Conservation (phyloP, 2,113 vertebrate genomes). For the Ranitomeya imitator region DNA sequence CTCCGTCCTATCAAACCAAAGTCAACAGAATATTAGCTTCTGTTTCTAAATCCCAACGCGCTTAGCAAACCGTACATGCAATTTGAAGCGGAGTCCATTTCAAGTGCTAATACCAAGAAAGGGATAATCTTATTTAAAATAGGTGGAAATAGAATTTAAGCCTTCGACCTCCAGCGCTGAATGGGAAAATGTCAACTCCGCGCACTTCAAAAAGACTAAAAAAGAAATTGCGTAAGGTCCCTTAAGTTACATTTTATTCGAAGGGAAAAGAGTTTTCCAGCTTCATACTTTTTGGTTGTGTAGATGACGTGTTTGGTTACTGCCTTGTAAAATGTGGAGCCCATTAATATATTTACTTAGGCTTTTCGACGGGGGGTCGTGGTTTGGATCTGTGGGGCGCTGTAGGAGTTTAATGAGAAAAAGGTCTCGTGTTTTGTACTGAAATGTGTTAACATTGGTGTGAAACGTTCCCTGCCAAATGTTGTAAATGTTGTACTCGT, state of each 20-base stretch:
- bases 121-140: constrained; percentile 65
- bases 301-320: constrained; percentile 1
- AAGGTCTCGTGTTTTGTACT: not conserved
- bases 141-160: constrained; percentile 63
- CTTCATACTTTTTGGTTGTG: not conserved
- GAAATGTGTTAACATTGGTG: constrained; percentile 44
- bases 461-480: constrained; percentile 7
- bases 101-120: constrained; percentile 62
- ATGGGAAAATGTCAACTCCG: constrained; percentile 61
- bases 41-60: constrained; percentile 65
- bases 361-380: not conserved
- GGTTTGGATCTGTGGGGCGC: not conserved
- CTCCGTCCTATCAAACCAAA: constrained; percentile 67
- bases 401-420: not conserved
- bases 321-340: constrained; percentile 36
- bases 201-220: constrained; percentile 24
- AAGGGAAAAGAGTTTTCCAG: not conserved
- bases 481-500: not conserved
- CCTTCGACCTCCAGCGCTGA: constrained; percentile 52
- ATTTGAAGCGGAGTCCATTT: constrained; percentile 57
- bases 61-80: constrained; percentile 60
- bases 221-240: constrained; percentile 15
- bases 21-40: constrained; percentile 65
- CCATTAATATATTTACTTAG: constrained; percentile 30
- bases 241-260: not conserved